A percentile compares a stretch with the other conserved stretches of the same genome.
phyloP scores from a whole-genome alignment of 1,140 invertebrate genomes.

The Eufriesea mexicana region DNA sequence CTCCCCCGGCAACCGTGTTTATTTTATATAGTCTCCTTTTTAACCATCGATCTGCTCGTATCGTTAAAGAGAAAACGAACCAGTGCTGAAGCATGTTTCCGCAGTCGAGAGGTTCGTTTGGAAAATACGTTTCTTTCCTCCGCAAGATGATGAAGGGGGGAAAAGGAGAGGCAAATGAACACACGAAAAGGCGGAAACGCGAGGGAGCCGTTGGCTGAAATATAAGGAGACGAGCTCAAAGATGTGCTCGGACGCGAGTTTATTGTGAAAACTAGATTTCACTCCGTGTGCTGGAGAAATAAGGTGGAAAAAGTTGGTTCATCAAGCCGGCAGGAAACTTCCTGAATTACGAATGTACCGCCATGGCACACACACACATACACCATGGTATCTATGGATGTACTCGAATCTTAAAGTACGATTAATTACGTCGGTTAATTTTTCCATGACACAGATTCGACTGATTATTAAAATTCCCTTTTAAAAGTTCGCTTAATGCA shows the following conservation, averaged over 20 bases:
- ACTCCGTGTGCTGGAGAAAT: not conserved
- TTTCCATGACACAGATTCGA: no score
- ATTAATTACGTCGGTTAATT: no score
- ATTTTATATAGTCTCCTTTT: not conserved
- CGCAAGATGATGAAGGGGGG: not conserved
- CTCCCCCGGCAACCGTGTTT: not conserved
- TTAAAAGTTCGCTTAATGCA: no score
- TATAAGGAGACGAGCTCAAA: conserved; percentile 9
- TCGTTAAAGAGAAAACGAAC: not conserved
- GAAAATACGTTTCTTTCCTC: not conserved
- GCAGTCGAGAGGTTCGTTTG: not conserved
- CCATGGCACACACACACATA: not conserved
- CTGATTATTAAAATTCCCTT: no score
- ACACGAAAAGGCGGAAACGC: not conserved
- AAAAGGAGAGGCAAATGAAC: conserved; percentile 3
- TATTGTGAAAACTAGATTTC: conserved; percentile 55
- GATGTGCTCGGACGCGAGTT: conserved; percentile 27
- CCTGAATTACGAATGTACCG: conserved; percentile 4
- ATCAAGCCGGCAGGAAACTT: conserved; percentile 1
- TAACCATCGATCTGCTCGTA: not conserved
- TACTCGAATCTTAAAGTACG: not conserved
- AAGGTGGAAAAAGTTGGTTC: not conserved
- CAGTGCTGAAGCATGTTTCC: not conserved
- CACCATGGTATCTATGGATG: not conserved
- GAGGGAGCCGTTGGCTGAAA: conserved; percentile 11